Evolutionary conservation across 2,797 vertebrate species (phyloP), one percentile per base, ranked within the genome.

Genomic region (Limnodromus scolopaceus): DNA sequence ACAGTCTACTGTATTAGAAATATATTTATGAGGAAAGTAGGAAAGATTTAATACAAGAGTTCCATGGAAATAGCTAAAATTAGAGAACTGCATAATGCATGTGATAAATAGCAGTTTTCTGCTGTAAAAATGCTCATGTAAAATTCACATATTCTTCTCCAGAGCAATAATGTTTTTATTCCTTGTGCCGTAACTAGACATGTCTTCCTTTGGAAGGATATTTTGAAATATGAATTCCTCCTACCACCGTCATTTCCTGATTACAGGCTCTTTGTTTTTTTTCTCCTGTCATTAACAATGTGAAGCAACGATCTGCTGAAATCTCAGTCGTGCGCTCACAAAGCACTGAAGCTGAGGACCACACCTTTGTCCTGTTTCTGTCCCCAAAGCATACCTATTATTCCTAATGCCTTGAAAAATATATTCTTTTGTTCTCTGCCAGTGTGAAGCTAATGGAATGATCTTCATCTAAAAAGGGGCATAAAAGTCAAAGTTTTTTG

Each of bases 81-180:
- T 84, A 87, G 70, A 84, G 49, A 87, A 87, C 78, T 91, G 30
- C 77, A 85, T 81, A 87, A 89, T 92, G 17, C 45, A 32, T 88
- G 25, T 94, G 48, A 79, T 89, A 94, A 95, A 69, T 72, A 90
- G 41, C 16, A 81, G 30, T 46, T 84, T 91, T 92, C 65, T 78
- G 10, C 82, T 58, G 28, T 91, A 76, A 88, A 88, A 96, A 84
- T 81, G 30, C 18, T 89, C 51, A 61, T 63, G 36, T 54, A 86
- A 93, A 90, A 92, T 84, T 93, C 69, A 87, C 61, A 8, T 65
- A 63, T 60, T 85, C 74, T 89, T 92, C 65, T 92, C 7, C 3
- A 6, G 27, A 75, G 45, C 49, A 86, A 69, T 1, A 53, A 58
- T 82, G 65, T 82, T 76, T 88, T 51, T 89, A 48, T 84, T 89